These are phyloP conservation scores for Hydrotaea diabolus DNA, from an alignment of 2,888 invertebrate species.

Conservation along the genomic window DNA sequence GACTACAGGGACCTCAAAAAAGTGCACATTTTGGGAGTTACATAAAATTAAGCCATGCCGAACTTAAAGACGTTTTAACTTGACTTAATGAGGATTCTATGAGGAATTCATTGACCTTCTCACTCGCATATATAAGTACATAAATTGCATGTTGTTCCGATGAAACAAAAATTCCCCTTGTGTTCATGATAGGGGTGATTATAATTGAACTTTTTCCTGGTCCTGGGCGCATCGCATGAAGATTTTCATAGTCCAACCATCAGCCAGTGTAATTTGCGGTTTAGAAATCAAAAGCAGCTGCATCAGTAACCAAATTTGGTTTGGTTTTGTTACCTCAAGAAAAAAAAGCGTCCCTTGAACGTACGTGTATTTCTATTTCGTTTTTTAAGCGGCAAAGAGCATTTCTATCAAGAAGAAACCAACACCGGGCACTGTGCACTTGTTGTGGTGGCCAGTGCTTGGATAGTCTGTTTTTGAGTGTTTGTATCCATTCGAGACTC, in stretches of 20 bases:
- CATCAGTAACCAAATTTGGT: conserved; percentile 32
- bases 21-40: too few relatives aligned
- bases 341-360: conserved; percentile 47
- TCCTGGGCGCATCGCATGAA: too few relatives aligned
- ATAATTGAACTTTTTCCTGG: too few relatives aligned
- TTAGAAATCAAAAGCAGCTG: neutral
- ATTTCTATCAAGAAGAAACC: conserved; percentile 12
- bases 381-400: neutral
- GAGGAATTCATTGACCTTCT: too few relatives aligned
- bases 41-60: too few relatives aligned
- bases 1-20: too few relatives aligned
- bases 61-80: too few relatives aligned
- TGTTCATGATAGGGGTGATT: too few relatives aligned
- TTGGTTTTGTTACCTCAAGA: neutral
- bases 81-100: too few relatives aligned
- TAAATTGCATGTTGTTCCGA: too few relatives aligned
- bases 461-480: neutral
- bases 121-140: too few relatives aligned
- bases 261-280: neutral
- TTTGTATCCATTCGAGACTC: neutral
- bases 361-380: neutral
- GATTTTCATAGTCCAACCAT: neutral
- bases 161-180: too few relatives aligned
- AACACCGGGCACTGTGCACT: conserved; percentile 44
- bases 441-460: conserved; percentile 48